Percentiles rank a stretch among this genome's conserved stretches.
Conservation (phyloP, 2,113 vertebrate genomes). For the Nothobranchius kuhntae region DNA sequence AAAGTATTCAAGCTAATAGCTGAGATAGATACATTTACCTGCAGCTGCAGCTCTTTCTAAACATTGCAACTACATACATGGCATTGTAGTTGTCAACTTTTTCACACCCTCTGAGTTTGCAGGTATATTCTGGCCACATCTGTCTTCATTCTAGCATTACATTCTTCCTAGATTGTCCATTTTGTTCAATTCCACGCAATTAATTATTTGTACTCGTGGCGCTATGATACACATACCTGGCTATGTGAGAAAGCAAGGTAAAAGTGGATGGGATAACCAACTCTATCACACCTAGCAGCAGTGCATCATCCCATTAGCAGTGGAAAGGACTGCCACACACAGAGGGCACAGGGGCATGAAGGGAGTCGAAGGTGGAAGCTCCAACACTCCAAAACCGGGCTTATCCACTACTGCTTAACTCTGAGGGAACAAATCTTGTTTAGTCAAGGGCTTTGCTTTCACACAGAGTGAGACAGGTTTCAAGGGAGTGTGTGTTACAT, state of each 20-base stretch:
- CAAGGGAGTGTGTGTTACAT: constrained; percentile 12
- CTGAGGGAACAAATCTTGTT: constrained; percentile 54
- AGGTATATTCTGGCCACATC: background rate
- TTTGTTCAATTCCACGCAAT: background rate
- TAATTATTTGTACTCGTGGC: constrained; percentile 62
- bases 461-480: constrained; percentile 39
- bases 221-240: background rate
- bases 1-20: too few relatives aligned
- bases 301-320: constrained; percentile 74
- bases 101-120: too few relatives aligned
- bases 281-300: constrained; percentile 56
- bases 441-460: constrained; percentile 39
- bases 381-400: constrained; percentile 46
- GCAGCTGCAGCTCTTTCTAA: too few relatives aligned
- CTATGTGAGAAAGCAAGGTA: constrained; percentile 19
- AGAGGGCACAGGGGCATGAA: constrained; percentile 30
- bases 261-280: constrained; percentile 49
- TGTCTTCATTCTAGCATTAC: background rate
- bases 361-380: constrained; percentile 34
- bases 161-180: constrained; percentile 2
- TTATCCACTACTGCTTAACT: constrained; percentile 50
- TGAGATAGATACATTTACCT: too few relatives aligned
- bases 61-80: too few relatives aligned
- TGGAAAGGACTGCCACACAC: constrained; percentile 29
- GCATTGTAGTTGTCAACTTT: too few relatives aligned